Base-by-base conservation (phyloP, 1,140 invertebrate species). In the fruit fly (Drosophila melanogaster) region DNA sequence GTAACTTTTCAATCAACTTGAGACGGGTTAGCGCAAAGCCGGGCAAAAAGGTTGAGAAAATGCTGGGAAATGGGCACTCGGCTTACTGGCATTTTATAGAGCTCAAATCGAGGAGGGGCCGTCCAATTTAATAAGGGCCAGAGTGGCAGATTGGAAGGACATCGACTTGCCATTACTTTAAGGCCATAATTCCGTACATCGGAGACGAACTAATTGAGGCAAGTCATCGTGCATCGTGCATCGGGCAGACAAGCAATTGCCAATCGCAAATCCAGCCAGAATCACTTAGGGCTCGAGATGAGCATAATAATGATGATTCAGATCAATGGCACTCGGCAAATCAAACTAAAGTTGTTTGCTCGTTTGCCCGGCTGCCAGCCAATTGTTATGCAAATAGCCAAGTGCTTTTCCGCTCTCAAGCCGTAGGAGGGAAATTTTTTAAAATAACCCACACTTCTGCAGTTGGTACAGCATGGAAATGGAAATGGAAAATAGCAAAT, bases 321-420 rank as follows among this genome's bases (percentile, higher is more conserved):
- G 60, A 66, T 66, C 72, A 56, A 58, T 57, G 71, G 60, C 60
- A 76, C 72, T 76, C 41, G 40, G 35, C 60, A 76, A 76, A 76
- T 76, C 71, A 58, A 76, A 76, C 71, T 76, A 76, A 75, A 76
- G 61, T 65, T 76, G 72, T 76, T 75, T 76, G 72, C 72, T 56
- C 61, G 54, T 75, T 75, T 75, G 44, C 44, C 53, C 53, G 44
- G 50, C 37, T 54, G 46, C 56, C 47, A 14, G 79, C 83, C 83
- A 86, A 89, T 87, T 87, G 81, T 89, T 87, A 87, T 87, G 83
- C 84, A 87, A 87, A 87, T 87, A 81, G 71, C 84, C 64, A 71
- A 79, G 62, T 74, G 66, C 77, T 60, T 76, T 66, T 58, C 69
- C 51, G 70, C 71, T 74, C 65, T 40, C 71, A 53, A 58, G 66